Conservation (phyloP, 2,888 invertebrate species). For the Hydroisotoma schaefferi region DNA sequence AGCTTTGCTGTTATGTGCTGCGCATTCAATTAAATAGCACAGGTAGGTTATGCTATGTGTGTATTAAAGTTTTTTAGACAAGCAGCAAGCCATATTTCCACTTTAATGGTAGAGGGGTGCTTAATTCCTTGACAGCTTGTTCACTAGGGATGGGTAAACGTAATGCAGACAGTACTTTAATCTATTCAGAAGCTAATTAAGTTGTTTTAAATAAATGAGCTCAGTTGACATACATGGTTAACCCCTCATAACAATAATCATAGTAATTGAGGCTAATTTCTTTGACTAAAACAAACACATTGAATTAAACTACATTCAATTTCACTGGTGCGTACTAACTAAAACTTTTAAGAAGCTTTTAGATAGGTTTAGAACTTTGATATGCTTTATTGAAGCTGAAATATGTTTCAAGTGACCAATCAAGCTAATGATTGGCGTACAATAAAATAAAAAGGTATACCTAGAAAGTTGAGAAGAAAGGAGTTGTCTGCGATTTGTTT, state of each 20-base stretch:
- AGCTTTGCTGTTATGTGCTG: not conserved
- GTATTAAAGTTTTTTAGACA: not conserved
- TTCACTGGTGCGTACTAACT: not conserved
- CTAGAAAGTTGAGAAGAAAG: not conserved
- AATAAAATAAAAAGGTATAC: not conserved
- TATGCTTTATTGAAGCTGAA: no score
- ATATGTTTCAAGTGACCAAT: not conserved
- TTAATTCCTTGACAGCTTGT: no score
- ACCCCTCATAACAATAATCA: no score
- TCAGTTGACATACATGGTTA: conserved; percentile 10
- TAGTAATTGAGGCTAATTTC: no score
- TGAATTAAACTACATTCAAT: not conserved
- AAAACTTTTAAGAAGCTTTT: not conserved
- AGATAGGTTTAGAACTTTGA: not conserved
- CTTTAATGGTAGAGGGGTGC: no score
- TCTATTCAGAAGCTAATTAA: conserved; percentile 10
- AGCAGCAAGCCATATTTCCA: not conserved
- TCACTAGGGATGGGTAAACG: not conserved
- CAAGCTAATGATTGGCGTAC: not conserved
- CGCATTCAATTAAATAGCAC: not conserved
- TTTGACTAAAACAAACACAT: no score
- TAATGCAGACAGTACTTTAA: conserved; percentile 1
- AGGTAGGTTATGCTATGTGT: no score
- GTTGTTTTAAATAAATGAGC: conserved; percentile 7
- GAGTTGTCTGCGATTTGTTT: not conserved